Conservation (phyloP, 1,140 invertebrate genomes). For the Periplaneta americana region DNA sequence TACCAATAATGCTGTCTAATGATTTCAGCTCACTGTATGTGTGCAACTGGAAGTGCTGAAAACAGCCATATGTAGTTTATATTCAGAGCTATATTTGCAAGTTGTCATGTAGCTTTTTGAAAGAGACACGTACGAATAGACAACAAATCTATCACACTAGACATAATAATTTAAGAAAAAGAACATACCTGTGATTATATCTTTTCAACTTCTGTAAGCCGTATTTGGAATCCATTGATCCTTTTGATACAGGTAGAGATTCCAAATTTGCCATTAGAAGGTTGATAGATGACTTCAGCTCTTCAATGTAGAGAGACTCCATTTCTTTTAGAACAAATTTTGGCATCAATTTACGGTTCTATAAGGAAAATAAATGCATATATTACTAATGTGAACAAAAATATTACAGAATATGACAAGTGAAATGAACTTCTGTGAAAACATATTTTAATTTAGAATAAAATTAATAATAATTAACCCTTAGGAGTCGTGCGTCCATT, state of each 20-base stretch:
- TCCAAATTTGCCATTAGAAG: slow-evolving; percentile 98
- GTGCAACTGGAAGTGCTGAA: too few relatives aligned
- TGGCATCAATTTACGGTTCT: slow-evolving; percentile 97
- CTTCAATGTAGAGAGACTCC: slow-evolving; percentile 98
- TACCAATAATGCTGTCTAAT: neutral
- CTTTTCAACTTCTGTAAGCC: slow-evolving; percentile 91
- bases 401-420: too few relatives aligned
- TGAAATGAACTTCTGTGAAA: too few relatives aligned
- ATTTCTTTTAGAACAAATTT: slow-evolving; percentile 99
- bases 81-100: neutral
- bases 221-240: slow-evolving; percentile 95
- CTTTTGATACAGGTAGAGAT: slow-evolving; percentile 96
- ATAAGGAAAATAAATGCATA: slow-evolving; percentile 31
- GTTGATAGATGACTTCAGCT: slow-evolving; percentile 96
- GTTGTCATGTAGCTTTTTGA: neutral
- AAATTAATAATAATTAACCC: too few relatives aligned
- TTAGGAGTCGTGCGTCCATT: too few relatives aligned
- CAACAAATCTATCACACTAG: neutral
- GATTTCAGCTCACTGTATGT: neutral
- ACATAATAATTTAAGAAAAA: neutral
- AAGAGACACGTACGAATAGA: neutral
- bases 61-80: neutral
- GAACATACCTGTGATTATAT: slow-evolving; percentile 86
- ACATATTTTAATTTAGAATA: too few relatives aligned
- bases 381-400: too few relatives aligned